A percentile compares a stretch with the other conserved stretches of the same genome.
These are phyloP conservation scores for human DNA, from an alignment of 2,113 vertebrate species.

Conservation along the genomic window GRCh38 chr17:78637001-78637500, in stretches of 20 bases:
- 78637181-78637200: neutral
- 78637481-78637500: neutral
- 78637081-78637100: neutral
- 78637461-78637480: neutral
- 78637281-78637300: neutral
- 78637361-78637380: neutral
- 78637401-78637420: neutral
- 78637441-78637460: neutral
- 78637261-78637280: too few species aligned
- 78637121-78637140: neutral
- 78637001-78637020: too few species aligned
- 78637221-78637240: too few species aligned
- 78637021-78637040: too few species aligned
- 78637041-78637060: too few species aligned
- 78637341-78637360: too few species aligned
- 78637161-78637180: neutral
- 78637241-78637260: too few species aligned
- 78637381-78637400: neutral
- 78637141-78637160: neutral
- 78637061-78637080: neutral
- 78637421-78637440: neutral
- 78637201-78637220: too few species aligned
- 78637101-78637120: neutral
- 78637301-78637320: neutral
- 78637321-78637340: neutral